Base-by-base conservation (phyloP, 1,140 invertebrate species). In the Drosophila subpulchrella region DNA sequence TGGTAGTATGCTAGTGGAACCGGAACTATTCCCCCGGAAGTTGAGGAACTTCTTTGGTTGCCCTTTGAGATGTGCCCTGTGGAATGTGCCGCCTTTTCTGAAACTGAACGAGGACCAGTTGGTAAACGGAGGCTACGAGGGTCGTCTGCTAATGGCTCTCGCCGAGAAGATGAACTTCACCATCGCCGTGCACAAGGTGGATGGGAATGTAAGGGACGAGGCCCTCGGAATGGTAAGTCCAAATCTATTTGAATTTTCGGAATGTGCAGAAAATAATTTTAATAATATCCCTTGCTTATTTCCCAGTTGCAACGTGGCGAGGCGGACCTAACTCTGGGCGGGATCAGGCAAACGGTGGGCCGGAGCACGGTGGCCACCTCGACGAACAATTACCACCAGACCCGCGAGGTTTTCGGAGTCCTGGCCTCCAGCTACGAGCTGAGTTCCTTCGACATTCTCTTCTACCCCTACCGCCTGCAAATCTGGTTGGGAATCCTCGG, bases 21-120 rank as follows among this genome's bases (percentile, higher is more conserved):
- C 72, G 0, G 67, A 58, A 2, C 27, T 91, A 0, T 91, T 89
- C 47, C 91, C 91, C 0, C 65, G 75, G 3, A 91, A 91, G 30
- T 48, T 91, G 32, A 6, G 27, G 4, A 91, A 91, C 39, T 83
- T 91, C 6, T 75, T 67, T 32, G 79, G 81, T 0, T 91, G 91
- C 11, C 58, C 72, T 0, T 8, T 91, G 44, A 74, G 63, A 11
- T 82, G 71, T 0, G 83, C 72, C 13, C 36, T 89, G 11, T 79
- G 70, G 70, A 27, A 91, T 27, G 38, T 75, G 7, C 78, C 90
- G 2, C 91, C 91, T 3, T 91, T 79, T 24, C 11, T 90, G 6
- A 44, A 41, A 12, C 46, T 91, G 7, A 20, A 1, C 11, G n/a
- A 51, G 39, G 8, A 5, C 30, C 12, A 3, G 15, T 4, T 12